These are phyloP conservation scores for Rugalucina vietnamica DNA, from an alignment of 2,888 invertebrate genomes.

Conservation along the genomic window DNA sequence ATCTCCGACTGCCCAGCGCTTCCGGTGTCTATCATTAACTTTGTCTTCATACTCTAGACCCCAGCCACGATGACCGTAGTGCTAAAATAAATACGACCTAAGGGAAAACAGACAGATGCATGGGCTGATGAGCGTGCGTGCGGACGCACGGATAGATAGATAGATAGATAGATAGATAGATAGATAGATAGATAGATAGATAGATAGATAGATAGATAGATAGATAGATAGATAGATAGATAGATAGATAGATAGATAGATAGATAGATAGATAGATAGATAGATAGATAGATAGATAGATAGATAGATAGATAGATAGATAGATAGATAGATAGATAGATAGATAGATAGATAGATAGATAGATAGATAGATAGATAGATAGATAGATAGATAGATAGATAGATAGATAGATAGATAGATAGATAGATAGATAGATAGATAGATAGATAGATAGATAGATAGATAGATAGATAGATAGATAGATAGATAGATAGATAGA, in stretches of 20 bases:
- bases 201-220: not conserved
- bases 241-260: not conserved
- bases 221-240: not conserved
- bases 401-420: not conserved
- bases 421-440: not conserved
- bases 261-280: not conserved
- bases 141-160: not conserved
- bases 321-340: not conserved
- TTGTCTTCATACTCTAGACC: slow-evolving; percentile 54
- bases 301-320: not conserved
- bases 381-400: not conserved
- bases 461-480: slow-evolving; percentile 4
- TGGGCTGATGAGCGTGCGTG: too few relatives aligned
- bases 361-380: not conserved
- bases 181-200: not conserved
- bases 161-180: not conserved
- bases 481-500: slow-evolving; percentile 4
- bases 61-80: slow-evolving; percentile 51
- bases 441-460: slow-evolving; percentile 1
- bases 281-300: not conserved
- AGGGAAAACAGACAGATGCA: too few relatives aligned
- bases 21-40: slow-evolving; percentile 71
- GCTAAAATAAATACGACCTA: too few relatives aligned
- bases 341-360: not conserved
- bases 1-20: slow-evolving; percentile 78